These are phyloP conservation scores for Tethya wilhelma DNA, from an alignment of 37 sponge, comb jelly and placozoan genomes.

Conservation along the genomic window DNA sequence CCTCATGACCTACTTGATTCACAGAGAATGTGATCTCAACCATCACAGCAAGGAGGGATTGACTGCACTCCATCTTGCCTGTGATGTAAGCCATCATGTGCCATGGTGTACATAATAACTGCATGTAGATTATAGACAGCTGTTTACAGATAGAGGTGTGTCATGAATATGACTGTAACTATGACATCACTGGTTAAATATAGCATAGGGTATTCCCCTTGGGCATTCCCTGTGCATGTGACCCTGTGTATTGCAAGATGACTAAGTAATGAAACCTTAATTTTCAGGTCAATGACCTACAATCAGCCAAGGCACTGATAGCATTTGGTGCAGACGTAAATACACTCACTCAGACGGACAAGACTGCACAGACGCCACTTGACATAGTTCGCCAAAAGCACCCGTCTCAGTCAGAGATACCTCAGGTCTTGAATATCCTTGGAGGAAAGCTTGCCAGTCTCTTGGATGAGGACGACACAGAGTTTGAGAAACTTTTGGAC, in stretches of 20 bases:
- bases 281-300: slow-evolving; percentile 41
- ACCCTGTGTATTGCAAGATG: too few relatives aligned
- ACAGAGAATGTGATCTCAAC: slow-evolving; percentile 1
- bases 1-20: slow-evolving; percentile 23
- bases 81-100: neutral
- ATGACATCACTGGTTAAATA: too few relatives aligned
- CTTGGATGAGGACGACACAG: neutral
- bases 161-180: too few relatives aligned
- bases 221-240: too few relatives aligned
- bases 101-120: too few relatives aligned
- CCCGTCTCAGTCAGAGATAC: neutral
- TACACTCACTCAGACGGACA: slow-evolving; percentile 8
- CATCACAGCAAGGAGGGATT: neutral
- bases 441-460: slow-evolving; percentile 9
- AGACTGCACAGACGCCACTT: slow-evolving; percentile 63
- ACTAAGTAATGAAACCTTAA: too few relatives aligned
- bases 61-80: slow-evolving; percentile 17
- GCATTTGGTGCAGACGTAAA: slow-evolving; percentile 64
- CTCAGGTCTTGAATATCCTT: neutral
- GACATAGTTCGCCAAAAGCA: slow-evolving; percentile 22
- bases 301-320: slow-evolving; percentile 48
- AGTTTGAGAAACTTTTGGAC: slow-evolving; percentile 2
- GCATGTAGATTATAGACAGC: too few relatives aligned
- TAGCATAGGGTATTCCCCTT: too few relatives aligned
- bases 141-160: too few relatives aligned